phyloP scores from a whole-genome alignment of 2,797 vertebrate species.

The Lagorchestes hirsutus region DNA sequence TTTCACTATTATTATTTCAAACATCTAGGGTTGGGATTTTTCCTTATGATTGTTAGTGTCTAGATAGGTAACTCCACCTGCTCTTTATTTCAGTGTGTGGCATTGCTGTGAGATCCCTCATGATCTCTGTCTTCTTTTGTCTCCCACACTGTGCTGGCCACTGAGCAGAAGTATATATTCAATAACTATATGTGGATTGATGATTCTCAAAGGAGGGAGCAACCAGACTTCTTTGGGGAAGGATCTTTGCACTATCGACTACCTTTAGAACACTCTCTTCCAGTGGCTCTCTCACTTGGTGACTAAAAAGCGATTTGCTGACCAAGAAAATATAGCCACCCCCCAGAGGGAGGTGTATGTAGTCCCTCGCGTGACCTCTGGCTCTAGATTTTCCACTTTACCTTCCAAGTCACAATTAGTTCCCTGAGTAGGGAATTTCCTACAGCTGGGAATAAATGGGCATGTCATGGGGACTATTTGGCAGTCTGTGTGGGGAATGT shows the following conservation, averaged over 20 bases:
- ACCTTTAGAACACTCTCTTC: neutral
- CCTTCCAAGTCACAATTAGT: conserved; percentile 18
- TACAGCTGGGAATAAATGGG: conserved; percentile 11
- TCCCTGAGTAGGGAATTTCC: conserved; percentile 29
- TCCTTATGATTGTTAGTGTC: neutral
- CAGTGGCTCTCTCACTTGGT: accelerated
- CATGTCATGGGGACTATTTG: neutral
- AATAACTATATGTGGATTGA: neutral
- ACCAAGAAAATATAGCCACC: neutral
- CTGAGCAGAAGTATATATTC: neutral
- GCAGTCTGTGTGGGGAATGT: conserved; percentile 2
- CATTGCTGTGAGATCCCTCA: neutral
- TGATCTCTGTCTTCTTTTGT: neutral
- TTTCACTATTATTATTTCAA: neutral
- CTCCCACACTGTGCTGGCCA: neutral
- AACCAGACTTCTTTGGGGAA: no score
- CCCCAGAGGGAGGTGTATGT: neutral
- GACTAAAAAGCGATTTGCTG: neutral
- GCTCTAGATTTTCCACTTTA: conserved; percentile 42
- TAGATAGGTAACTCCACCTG: neutral
- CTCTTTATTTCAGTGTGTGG: neutral
- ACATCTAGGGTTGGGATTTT: neutral
- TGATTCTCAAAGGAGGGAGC: neutral
- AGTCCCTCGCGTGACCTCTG: neutral
- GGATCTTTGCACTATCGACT: neutral